Conservation (phyloP, 2,113 vertebrate genomes). For the Podarcis raffonei region DNA sequence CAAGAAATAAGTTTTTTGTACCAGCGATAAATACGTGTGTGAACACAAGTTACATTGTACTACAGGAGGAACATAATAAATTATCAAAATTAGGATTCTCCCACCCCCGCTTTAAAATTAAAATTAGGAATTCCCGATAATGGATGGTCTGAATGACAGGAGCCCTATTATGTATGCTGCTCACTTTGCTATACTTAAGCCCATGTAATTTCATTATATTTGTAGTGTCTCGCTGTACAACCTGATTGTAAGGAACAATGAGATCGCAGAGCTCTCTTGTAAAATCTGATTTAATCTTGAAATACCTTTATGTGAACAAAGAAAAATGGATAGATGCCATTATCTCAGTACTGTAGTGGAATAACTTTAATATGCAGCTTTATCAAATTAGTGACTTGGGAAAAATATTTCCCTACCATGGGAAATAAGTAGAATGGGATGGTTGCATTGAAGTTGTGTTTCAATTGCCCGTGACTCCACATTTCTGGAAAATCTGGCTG, state of each 20-base stretch:
- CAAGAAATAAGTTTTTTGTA: not conserved
- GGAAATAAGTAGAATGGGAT: not conserved
- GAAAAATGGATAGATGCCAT: not conserved
- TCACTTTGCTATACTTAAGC: not conserved
- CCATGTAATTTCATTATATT: slow-evolving; percentile 6
- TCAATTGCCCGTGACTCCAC: not conserved
- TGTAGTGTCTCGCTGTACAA: slow-evolving; percentile 4
- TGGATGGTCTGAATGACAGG: not conserved
- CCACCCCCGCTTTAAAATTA: no score
- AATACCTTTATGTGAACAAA: not conserved
- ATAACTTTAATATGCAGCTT: not conserved
- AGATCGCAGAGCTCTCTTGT: slow-evolving; percentile 1
- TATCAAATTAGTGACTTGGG: not conserved
- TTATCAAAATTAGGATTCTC: not conserved
- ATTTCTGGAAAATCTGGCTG: not conserved
- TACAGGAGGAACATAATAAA: not conserved
- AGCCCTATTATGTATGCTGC: not conserved
- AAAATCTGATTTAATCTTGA: not conserved
- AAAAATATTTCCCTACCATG: not conserved
- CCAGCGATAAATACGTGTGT: not conserved
- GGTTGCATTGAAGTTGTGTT: not conserved
- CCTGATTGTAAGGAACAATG: slow-evolving; percentile 19
- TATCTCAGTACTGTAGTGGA: not conserved
- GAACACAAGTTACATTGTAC: not conserved
- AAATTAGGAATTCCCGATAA: not conserved